Percentiles rank a stretch among this genome's conserved stretches.
Evolutionary conservation across 2,113 vertebrate species (phyloP).

Genomic region (Atlantisia rogersi): DNA sequence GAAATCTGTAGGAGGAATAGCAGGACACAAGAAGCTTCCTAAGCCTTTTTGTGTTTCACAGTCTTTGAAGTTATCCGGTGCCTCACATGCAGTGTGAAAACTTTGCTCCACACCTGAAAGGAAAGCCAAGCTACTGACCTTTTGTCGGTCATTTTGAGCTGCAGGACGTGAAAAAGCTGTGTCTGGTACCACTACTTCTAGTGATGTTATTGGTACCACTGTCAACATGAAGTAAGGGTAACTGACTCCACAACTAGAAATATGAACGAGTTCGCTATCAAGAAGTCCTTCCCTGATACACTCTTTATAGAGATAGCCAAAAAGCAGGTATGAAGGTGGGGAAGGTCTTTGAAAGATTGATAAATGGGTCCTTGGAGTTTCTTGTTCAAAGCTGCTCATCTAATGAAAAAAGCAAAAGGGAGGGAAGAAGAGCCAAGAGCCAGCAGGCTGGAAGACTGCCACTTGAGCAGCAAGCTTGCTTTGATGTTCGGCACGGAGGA

Average conservation of each 20-base stretch:
- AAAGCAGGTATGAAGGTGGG: neutral
- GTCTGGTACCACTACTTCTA: neutral
- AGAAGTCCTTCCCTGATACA: neutral
- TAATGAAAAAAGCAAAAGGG: neutral
- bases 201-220: neutral
- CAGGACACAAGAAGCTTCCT: neutral
- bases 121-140: constrained; percentile 9
- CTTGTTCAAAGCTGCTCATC: neutral
- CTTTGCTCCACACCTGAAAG: constrained; percentile 13
- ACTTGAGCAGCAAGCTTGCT: neutral
- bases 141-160: constrained; percentile 13
- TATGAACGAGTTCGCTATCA: neutral
- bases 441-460: neutral
- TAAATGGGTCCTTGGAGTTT: neutral
- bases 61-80: constrained; percentile 35
- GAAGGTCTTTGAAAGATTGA: neutral
- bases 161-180: neutral
- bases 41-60: constrained; percentile 48
- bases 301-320: neutral
- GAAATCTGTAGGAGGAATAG: constrained; percentile 36
- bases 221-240: neutral
- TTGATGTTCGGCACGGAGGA: neutral
- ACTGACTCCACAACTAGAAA: neutral
- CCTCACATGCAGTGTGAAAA: neutral
- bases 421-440: neutral